These are phyloP conservation scores for Epirrhoe alternata DNA, from an alignment of 2,888 invertebrate species.

Conservation along the genomic window DNA sequence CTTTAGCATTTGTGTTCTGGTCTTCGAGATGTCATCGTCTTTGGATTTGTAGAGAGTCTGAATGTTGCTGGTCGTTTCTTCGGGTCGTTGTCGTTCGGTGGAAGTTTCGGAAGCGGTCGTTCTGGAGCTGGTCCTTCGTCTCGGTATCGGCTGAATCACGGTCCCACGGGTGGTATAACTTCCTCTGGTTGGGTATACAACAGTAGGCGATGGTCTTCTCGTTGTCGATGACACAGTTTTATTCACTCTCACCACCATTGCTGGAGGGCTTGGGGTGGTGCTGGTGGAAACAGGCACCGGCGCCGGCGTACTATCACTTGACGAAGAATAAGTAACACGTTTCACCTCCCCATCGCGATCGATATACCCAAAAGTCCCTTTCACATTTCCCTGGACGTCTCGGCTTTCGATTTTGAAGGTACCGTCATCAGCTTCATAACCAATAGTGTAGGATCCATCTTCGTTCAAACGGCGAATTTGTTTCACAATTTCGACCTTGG, in stretches of 20 bases:
- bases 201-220: slow-evolving; percentile 78
- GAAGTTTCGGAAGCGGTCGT: slow-evolving; percentile 63
- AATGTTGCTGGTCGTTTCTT: slow-evolving; percentile 70
- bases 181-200: slow-evolving; percentile 82
- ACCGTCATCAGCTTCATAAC: slow-evolving; percentile 94
- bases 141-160: slow-evolving; percentile 87
- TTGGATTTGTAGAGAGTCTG: slow-evolving; percentile 69
- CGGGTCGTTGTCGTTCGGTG: slow-evolving; percentile 61
- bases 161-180: slow-evolving; percentile 85
- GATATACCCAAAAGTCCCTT: slow-evolving; percentile 93
- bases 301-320: slow-evolving; percentile 79
- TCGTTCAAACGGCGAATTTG: slow-evolving; percentile 92
- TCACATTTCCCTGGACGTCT: slow-evolving; percentile 91
- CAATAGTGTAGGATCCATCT: slow-evolving; percentile 93
- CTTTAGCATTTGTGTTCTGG: slow-evolving; percentile 70
- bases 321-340: slow-evolving; percentile 89
- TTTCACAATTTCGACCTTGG: slow-evolving; percentile 91
- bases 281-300: slow-evolving; percentile 68
- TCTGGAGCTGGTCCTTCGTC: slow-evolving; percentile 75
- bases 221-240: slow-evolving; percentile 83
- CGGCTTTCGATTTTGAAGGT: slow-evolving; percentile 94
- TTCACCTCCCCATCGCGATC: slow-evolving; percentile 92
- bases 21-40: slow-evolving; percentile 61
- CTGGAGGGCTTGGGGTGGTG: slow-evolving; percentile 69
- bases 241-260: slow-evolving; percentile 79